phyloP scores from a whole-genome alignment of 2,797 vertebrate genomes.

The Amazona finschi region DNA sequence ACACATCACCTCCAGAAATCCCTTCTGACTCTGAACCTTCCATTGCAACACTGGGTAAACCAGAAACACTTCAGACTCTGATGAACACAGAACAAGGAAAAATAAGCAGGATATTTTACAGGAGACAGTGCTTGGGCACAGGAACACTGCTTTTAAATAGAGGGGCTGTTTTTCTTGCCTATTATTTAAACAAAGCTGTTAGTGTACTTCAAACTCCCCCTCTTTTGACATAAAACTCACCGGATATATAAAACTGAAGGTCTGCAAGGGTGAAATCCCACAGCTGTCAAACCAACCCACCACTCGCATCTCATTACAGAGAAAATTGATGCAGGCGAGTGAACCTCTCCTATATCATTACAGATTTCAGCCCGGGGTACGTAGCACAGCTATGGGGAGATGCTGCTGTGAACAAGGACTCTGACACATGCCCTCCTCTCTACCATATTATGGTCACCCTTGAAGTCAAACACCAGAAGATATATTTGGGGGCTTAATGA shows the following conservation, averaged over 20 bases:
- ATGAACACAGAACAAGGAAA: neutral
- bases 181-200: neutral
- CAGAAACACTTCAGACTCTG: neutral
- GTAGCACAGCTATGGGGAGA: neutral
- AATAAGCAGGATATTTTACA: neutral
- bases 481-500: neutral
- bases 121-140: neutral
- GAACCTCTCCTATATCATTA: neutral
- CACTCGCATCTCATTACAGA: neutral
- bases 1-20: neutral
- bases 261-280: neutral
- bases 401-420: neutral
- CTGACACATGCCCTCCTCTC: neutral
- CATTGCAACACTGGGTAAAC: neutral
- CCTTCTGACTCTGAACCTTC: neutral
- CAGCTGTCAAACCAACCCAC: neutral
- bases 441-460: neutral
- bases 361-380: accelerated
- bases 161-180: neutral
- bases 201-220: neutral
- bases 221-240: neutral
- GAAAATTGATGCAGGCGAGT: neutral
- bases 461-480: neutral
- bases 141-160: neutral
- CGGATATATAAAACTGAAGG: neutral